A percentile compares a stretch with the other conserved stretches of the same genome.
Evolutionary conservation across 1,140 invertebrate species (phyloP).

Genomic region (Campoletis sonorensis): DNA sequence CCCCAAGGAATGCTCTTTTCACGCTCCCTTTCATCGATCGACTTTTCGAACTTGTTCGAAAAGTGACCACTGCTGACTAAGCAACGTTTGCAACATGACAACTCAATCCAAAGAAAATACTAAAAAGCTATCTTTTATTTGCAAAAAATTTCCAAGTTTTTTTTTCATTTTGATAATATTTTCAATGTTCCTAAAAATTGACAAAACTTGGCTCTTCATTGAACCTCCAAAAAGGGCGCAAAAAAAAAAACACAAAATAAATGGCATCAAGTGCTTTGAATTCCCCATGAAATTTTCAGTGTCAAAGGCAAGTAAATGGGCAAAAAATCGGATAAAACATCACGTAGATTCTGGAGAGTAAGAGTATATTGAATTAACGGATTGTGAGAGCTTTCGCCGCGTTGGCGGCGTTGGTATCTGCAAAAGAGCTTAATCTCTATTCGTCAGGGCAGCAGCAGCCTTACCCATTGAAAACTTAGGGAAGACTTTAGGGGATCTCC

Average conservation of each 20-base stretch:
- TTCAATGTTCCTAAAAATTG: no score
- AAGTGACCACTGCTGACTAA: no score
- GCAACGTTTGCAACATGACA: no score
- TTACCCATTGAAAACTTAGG: conserved; percentile 16
- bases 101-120: no score
- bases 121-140: no score
- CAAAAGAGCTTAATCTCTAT: conserved; percentile 30
- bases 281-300: not conserved
- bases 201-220: no score
- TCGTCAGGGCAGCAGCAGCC: conserved; percentile 11
- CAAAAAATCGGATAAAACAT: conserved; percentile 9
- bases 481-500: not conserved
- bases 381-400: conserved; percentile 11
- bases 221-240: no score
- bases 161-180: no score
- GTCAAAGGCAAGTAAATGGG: not conserved
- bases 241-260: not conserved
- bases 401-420: conserved; percentile 9
- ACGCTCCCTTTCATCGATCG: no score
- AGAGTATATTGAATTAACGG: conserved; percentile 22
- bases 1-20: no score
- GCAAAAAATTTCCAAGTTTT: no score
- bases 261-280: not conserved
- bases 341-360: not conserved
- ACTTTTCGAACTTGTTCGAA: no score